Base-by-base conservation (phyloP, 2,888 invertebrate genomes). In the Pomacea canaliculata region DNA sequence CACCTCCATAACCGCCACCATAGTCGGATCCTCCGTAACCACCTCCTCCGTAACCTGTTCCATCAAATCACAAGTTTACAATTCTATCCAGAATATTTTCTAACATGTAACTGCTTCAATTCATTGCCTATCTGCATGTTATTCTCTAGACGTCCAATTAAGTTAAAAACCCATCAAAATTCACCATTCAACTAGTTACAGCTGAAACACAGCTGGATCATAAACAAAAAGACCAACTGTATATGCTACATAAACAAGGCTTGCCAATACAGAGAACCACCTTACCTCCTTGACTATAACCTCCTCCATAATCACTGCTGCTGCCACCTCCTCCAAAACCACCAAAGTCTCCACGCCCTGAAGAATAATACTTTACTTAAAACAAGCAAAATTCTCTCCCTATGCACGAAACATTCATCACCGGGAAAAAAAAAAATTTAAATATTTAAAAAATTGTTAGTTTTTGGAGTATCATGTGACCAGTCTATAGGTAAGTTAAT, bases 1-100 rank as follows among this genome's bases (percentile, higher is more conserved):
- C 70, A 59, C 71, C 77, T 67, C 79, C 79, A 16, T 75, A 59
- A 12, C 78, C 75, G 59, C 70, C 66, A 37, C 71, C 51, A 16
- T 56, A 56, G 51, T 56, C 51, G 10, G 51, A 56, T 56, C 68
- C 68, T 56, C 51, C 51, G 68, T 67, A 23, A 60, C 68, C 74
- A 68, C 73, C 13, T 65, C 73, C 69, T 49, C 49, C 70, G 70
- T 59, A 18, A n/a, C 56, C 71, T 66, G n/a, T n/a, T 69, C 73
- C 72, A 72, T 73, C 37, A 56, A 56, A 56, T 13, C 51, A 23
- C 23, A 56, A 56, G 16, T 1, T 66, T 59, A 63, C 70, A 51
- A 13, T 66, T 59, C 51, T 56, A 16, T 63, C 66, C 56, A 23
- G 65, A 65, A 48, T 70, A 37, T 37, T 4, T 12, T 23, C 23